Base-by-base conservation (phyloP, 2,113 vertebrate species). In the Heptranchias perlo region DNA sequence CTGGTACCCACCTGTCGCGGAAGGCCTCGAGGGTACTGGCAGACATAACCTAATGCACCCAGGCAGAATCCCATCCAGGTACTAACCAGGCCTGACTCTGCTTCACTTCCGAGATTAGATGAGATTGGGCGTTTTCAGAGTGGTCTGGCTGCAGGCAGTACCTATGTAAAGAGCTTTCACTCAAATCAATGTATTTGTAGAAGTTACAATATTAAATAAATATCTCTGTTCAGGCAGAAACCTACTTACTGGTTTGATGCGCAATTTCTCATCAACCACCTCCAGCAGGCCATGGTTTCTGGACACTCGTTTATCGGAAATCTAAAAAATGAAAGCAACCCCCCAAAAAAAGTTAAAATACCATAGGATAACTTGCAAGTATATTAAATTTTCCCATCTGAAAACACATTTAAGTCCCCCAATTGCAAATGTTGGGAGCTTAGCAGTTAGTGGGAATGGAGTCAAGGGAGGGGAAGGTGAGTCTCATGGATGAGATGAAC, bases 281-380 rank as follows among this genome's bases (percentile, higher is more conserved):
- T 98, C 97, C 97, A 99, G 97, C 96, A 98, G 96, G 16, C 98
- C 98, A 96, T 99, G 99, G 94, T 96, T 97, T 96, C 98, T 97
- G 96, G 98, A 99, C 0, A 99, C 98, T 97, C 98, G 97, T 96
- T 98, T 98, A 96, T 99, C 98, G 61, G 96, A 98, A 97, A 99
- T 97, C 98, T 99, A 97, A 28, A 95, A 35, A 82, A 44, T 69
- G 39, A 69, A 69, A 64, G 0, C 35, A 69, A 4, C 25, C 89
- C 6, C 0, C 8, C 28, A 89, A 89, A 93, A 61, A 91, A 23
- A 39, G 13, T n/a, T 62, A 58, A 58, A 58, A 58, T 65, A 69
- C n/a, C n/a, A n/a, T n/a, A n/a, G n/a, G n/a, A n/a, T n/a, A n/a
- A n/a, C 31, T 25, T 64, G 25, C 3, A 16, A 35, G 64, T 11